Evolutionary conservation across 2,888 invertebrate genomes (phyloP).

Genomic region (Agriopis marginaria): DNA sequence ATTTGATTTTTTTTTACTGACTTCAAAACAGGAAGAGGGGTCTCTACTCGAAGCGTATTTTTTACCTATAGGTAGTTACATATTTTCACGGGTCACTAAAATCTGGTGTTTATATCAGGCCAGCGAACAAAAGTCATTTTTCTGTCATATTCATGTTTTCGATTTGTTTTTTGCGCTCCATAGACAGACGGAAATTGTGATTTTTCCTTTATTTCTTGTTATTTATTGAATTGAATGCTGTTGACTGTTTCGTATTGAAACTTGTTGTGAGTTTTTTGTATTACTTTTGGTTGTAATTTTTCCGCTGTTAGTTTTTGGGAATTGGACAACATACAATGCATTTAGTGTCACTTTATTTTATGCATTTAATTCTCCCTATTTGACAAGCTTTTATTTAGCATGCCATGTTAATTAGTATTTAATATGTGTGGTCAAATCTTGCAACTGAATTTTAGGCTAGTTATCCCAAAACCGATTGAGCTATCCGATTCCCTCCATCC

Average conservation of each 20-base stretch:
- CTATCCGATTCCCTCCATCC: too few species aligned
- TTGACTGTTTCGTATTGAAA: slow-evolving; percentile 42
- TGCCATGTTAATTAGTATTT: too few species aligned
- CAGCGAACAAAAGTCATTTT: slow-evolving; percentile 47
- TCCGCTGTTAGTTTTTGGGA: neutral
- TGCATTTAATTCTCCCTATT: too few species aligned
- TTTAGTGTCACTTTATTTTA: too few species aligned
- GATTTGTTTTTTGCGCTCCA: slow-evolving; percentile 55
- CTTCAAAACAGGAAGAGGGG: too few species aligned
- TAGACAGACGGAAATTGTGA: slow-evolving; percentile 62
- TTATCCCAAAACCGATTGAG: too few species aligned
- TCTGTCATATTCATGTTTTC: slow-evolving; percentile 55
- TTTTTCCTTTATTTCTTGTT: slow-evolving; percentile 53
- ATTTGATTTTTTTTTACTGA: too few species aligned
- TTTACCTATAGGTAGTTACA: neutral
- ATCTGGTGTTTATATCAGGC: slow-evolving; percentile 36
- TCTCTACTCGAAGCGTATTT: too few species aligned
- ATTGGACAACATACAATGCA: too few species aligned
- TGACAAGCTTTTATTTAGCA: too few species aligned
- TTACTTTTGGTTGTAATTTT: neutral
- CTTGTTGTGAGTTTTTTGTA: neutral
- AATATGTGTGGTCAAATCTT: too few species aligned
- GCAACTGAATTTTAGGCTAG: too few species aligned
- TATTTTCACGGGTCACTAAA: neutral
- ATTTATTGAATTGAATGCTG: slow-evolving; percentile 27